phyloP scores from a whole-genome alignment of 1,140 invertebrate species.

The Ericerus pela region DNA sequence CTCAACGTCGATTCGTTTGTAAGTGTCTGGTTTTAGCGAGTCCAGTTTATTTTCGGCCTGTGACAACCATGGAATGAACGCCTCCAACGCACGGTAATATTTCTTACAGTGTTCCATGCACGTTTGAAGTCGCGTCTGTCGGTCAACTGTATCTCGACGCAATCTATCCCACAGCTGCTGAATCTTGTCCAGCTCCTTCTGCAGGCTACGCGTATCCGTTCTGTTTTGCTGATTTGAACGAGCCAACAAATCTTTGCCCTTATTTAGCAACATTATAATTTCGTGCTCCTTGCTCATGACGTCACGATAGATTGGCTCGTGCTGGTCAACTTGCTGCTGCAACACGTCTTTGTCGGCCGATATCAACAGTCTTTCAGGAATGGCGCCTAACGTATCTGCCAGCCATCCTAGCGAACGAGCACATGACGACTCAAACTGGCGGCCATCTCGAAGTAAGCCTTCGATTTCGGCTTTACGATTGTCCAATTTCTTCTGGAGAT shows the following conservation, averaged over 20 bases:
- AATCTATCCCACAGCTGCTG: slow-evolving; percentile 80
- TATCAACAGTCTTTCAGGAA: slow-evolving; percentile 62
- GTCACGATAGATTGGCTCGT: slow-evolving; percentile 76
- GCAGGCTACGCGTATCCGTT: slow-evolving; percentile 36
- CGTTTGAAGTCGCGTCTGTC: slow-evolving; percentile 69
- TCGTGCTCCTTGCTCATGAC: slow-evolving; percentile 82
- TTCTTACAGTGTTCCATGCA: slow-evolving; percentile 85
- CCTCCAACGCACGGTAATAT: slow-evolving; percentile 67
- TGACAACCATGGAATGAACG: slow-evolving; percentile 73
- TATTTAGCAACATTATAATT: slow-evolving; percentile 84
- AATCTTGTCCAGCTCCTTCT: slow-evolving; percentile 67
- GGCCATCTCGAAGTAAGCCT: slow-evolving; percentile 54
- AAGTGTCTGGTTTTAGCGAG: slow-evolving; percentile 57
- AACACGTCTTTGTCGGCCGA: slow-evolving; percentile 72
- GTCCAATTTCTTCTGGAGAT: slow-evolving; percentile 74
- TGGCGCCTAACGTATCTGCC: slow-evolving; percentile 52
- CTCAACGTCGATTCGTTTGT: slow-evolving; percentile 73
- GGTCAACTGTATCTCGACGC: slow-evolving; percentile 65
- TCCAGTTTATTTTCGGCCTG: slow-evolving; percentile 74
- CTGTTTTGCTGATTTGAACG: slow-evolving; percentile 34
- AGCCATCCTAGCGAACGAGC: slow-evolving; percentile 78
- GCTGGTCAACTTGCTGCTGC: slow-evolving; percentile 69
- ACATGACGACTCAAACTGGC: slow-evolving; percentile 74
- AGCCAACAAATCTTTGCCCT: slow-evolving; percentile 60
- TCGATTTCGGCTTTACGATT: slow-evolving; percentile 80